These are phyloP conservation scores for Philypnodon macrostomus DNA, from an alignment of 2,797 vertebrate species.

Conservation along the genomic window DNA sequence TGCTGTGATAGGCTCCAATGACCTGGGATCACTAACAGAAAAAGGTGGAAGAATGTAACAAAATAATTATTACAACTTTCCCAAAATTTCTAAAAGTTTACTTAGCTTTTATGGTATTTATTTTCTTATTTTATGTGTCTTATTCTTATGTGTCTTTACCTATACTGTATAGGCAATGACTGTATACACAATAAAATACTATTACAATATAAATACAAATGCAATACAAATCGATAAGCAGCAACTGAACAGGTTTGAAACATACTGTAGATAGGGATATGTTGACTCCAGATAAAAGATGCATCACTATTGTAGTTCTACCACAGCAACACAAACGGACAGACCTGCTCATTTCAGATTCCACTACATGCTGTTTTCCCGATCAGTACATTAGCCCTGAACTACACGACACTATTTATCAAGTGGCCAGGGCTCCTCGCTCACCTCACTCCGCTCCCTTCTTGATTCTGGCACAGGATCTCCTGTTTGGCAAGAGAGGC, in stretches of 20 bases:
- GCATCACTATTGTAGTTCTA: slow-evolving; percentile 24
- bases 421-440: slow-evolving; percentile 34
- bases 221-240: too few relatives aligned
- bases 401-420: slow-evolving; percentile 44
- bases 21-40: too few relatives aligned
- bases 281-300: slow-evolving; percentile 3
- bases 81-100: too few relatives aligned
- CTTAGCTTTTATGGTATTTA: too few relatives aligned
- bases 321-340: slow-evolving; percentile 30
- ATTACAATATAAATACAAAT: too few relatives aligned
- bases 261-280: not conserved
- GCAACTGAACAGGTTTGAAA: not conserved
- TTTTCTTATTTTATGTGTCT: too few relatives aligned
- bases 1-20: too few relatives aligned
- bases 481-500: slow-evolving; percentile 77
- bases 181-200: too few relatives aligned
- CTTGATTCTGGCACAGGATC: slow-evolving; percentile 80
- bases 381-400: slow-evolving; percentile 46
- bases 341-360: slow-evolving; percentile 47
- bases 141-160: too few relatives aligned
- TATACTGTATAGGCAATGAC: too few relatives aligned
- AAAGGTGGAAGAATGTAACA: too few relatives aligned
- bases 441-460: slow-evolving; percentile 66
- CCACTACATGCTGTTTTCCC: slow-evolving; percentile 44
- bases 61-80: too few relatives aligned